These are phyloP conservation scores for Polydrusus pterygomalis DNA, from an alignment of 2,888 invertebrate genomes.

Conservation along the genomic window DNA sequence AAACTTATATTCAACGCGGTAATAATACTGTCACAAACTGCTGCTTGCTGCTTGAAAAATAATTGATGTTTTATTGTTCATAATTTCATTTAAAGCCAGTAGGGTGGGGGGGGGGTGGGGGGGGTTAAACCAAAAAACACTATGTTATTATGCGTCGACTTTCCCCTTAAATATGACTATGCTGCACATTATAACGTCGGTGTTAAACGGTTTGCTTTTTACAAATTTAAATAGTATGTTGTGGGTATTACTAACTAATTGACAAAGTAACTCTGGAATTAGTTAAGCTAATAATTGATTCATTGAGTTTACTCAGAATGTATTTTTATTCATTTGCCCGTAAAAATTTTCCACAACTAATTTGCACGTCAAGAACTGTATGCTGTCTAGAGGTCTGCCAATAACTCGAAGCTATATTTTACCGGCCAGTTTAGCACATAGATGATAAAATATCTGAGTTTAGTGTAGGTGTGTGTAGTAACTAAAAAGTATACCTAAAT, in stretches of 20 bases:
- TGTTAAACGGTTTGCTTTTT: slow-evolving; percentile 39
- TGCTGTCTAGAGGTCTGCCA: neutral
- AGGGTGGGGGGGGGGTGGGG: too few relatives aligned
- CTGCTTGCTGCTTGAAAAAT: too few relatives aligned
- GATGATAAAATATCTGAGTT: too few relatives aligned
- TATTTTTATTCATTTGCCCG: neutral
- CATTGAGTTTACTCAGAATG: neutral
- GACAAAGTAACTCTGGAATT: slow-evolving; percentile 31
- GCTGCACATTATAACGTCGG: slow-evolving; percentile 17
- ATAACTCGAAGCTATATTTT: too few relatives aligned
- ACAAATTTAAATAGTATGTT: slow-evolving; percentile 29
- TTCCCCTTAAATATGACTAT: slow-evolving; percentile 16
- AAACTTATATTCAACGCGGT: too few relatives aligned
- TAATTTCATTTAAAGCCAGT: too few relatives aligned
- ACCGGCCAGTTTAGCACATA: too few relatives aligned
- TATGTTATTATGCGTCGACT: neutral
- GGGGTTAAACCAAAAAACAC: too few relatives aligned
- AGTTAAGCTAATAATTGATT: slow-evolving; percentile 29
- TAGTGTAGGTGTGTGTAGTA: too few relatives aligned
- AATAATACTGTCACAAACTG: too few relatives aligned
- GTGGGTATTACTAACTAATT: slow-evolving; percentile 37
- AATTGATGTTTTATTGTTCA: too few relatives aligned
- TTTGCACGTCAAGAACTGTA: neutral
- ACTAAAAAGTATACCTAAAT: too few relatives aligned
- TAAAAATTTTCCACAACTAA: slow-evolving; percentile 2